These are phyloP conservation scores for Escarpia spicata DNA, from an alignment of 2,888 invertebrate genomes.

Conservation along the genomic window DNA sequence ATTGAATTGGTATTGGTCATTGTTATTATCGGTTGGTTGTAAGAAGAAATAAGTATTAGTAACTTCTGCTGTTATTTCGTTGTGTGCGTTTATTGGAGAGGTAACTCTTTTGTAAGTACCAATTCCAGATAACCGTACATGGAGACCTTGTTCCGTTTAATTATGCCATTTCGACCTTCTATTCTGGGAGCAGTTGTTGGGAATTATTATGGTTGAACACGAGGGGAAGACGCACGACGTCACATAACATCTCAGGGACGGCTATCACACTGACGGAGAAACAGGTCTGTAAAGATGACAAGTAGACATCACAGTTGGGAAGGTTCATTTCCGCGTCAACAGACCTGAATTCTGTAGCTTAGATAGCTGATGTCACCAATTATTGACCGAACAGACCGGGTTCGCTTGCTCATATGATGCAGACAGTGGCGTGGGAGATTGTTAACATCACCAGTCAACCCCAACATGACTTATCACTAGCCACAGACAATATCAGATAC, in stretches of 20 bases:
- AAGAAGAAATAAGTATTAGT: not conserved
- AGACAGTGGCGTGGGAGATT: not conserved
- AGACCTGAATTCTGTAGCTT: not conserved
- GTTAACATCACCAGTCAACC: slow-evolving; percentile 17
- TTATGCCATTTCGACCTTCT: not conserved
- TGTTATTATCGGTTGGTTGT: not conserved
- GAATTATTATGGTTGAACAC: not conserved
- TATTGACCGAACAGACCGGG: not conserved
- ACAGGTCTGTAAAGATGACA: not conserved
- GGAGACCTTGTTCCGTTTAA: not conserved
- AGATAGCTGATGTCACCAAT: not conserved
- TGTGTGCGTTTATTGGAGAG: not conserved
- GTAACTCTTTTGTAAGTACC: not conserved
- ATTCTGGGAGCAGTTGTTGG: not conserved
- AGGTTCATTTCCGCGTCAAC: not conserved
- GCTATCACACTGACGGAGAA: not conserved
- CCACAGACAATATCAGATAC: not conserved
- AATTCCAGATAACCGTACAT: not conserved
- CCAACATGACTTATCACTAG: not conserved
- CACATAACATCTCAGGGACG: not conserved
- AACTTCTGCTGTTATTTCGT: not conserved
- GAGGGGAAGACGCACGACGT: not conserved
- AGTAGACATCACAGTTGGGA: not conserved
- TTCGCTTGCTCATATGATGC: not conserved
- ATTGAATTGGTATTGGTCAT: not conserved